Evolutionary conservation across 2,888 invertebrate species (phyloP).

Genomic region (Adela reaumurella): DNA sequence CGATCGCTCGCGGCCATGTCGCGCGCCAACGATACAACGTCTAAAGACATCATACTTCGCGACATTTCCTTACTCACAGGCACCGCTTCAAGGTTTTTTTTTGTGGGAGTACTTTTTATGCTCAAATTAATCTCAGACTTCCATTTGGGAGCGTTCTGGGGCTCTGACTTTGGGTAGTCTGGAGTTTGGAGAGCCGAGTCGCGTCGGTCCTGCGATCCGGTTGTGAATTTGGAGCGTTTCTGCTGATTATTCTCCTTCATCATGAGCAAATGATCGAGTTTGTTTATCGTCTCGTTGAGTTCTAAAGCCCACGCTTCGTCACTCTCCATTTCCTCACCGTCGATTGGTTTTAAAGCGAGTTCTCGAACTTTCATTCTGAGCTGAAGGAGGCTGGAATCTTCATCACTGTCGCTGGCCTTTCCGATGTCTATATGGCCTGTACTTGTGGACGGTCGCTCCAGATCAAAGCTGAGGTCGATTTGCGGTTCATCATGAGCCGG

Average conservation of each 20-base stretch:
- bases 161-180: background rate
- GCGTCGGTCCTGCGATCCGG: slow-evolving; percentile 33
- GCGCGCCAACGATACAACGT: slow-evolving; percentile 38
- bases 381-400: slow-evolving; percentile 61
- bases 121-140: slow-evolving; percentile 26
- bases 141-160: slow-evolving; percentile 18
- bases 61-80: slow-evolving; percentile 40
- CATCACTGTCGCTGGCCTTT: slow-evolving; percentile 26
- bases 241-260: slow-evolving; percentile 62
- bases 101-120: background rate
- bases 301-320: slow-evolving; percentile 74
- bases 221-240: slow-evolving; percentile 45
- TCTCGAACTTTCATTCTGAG: slow-evolving; percentile 67
- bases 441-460: background rate
- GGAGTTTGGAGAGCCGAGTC: slow-evolving; percentile 22
- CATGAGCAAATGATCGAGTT: slow-evolving; percentile 68
- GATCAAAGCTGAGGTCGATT: slow-evolving; percentile 10
- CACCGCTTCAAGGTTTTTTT: no score
- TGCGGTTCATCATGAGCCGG: slow-evolving; percentile 37
- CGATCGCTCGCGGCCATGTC: slow-evolving; percentile 32
- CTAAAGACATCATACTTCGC: slow-evolving; percentile 49
- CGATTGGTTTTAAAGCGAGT: slow-evolving; percentile 69
- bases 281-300: slow-evolving; percentile 72
- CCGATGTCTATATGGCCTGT: slow-evolving; percentile 6
- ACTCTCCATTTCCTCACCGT: slow-evolving; percentile 66